A percentile compares a stretch with the other conserved stretches of the same genome.
Evolutionary conservation across 2,888 invertebrate genomes (phyloP).

Genomic region (Brachyopa scutellaris): DNA sequence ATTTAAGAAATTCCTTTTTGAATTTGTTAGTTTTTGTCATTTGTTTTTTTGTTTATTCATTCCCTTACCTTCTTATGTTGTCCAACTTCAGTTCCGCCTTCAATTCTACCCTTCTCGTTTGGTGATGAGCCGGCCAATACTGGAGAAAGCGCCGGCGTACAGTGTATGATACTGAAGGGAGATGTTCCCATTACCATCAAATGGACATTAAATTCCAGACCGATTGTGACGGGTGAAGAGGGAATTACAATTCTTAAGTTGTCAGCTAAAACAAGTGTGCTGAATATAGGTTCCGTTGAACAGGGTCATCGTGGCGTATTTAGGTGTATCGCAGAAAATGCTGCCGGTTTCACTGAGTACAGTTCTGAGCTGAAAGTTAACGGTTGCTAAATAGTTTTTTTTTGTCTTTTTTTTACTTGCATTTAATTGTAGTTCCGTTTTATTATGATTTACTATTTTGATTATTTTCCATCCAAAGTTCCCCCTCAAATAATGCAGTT

Average conservation of each 20-base stretch:
- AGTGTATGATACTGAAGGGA: slow-evolving; percentile 89
- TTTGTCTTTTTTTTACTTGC: too few relatives aligned
- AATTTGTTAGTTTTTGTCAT: too few relatives aligned
- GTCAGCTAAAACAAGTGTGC: slow-evolving; percentile 85
- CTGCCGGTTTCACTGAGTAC: slow-evolving; percentile 86
- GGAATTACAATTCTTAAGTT: slow-evolving; percentile 83
- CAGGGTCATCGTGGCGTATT: slow-evolving; percentile 88
- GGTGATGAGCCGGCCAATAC: slow-evolving; percentile 87
- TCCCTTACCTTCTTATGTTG: slow-evolving; percentile 7
- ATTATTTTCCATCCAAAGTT: slow-evolving; percentile 78
- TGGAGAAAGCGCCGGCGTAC: slow-evolving; percentile 87
- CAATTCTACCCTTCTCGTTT: slow-evolving; percentile 86
- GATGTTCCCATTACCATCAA: slow-evolving; percentile 90
- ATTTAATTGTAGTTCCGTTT: slow-evolving; percentile 20
- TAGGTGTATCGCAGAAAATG: slow-evolving; percentile 88
- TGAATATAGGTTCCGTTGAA: slow-evolving; percentile 87
- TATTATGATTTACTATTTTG: slow-evolving; percentile 30
- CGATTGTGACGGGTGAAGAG: slow-evolving; percentile 82
- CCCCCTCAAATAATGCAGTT: slow-evolving; percentile 83
- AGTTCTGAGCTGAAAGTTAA: slow-evolving; percentile 88
- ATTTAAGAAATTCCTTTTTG: slow-evolving; percentile 9
- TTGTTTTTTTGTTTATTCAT: too few relatives aligned
- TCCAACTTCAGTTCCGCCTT: slow-evolving; percentile 85
- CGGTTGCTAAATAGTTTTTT: slow-evolving; percentile 83
- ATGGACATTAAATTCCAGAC: slow-evolving; percentile 85